Evolutionary conservation across 2,797 vertebrate genomes (phyloP), one percentile per base, ranked within the genome.

Genomic region (Sebastiscus tertius): DNA sequence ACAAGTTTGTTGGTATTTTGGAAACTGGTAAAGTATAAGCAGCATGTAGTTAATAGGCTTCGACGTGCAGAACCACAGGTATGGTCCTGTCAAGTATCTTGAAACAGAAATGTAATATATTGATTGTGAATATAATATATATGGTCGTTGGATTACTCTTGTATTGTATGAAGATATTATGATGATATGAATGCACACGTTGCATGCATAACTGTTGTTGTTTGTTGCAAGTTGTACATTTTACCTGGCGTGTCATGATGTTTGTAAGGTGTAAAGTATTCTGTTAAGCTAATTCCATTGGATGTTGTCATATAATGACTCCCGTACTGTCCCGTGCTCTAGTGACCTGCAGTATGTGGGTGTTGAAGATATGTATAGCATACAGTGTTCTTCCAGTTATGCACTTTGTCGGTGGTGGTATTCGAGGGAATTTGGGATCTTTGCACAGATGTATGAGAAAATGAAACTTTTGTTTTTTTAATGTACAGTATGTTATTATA

Each of bases 81-180:
- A 83, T 82, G 83, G 73, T 82, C 56, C 81, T 87, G 84, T 80
- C 65, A 83, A 79, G 71, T 85, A 89, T 90, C 83, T 87, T 80
- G 75, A 90, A 89, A 92, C 77, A 93, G 62, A 94, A 94, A 91
- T 95, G 93, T 95, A 95, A 95, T 95, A 95, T 95, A 95, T 95
- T 93, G 85, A 91, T 94, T 93, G 91, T 95, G 89, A 94, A 95
- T 94, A 94, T 94, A 94, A 93, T 92, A 92, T 94, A 93, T 93
- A 90, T 75, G 79, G 84, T 88, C 85, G 76, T 90, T 89, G 83
- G 83, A 86, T 93, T 90, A 86, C 86, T 89, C 75, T 91, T 84
- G 86, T 90, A 75, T 89, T 91, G 88, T 93, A 83, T 87, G 87
- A 84, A 78, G 88, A 75, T 85, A 80, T 78, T 82, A 70, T 87